Base-by-base conservation (phyloP, 2,888 invertebrate species). In the Microctonus hyperodae region DNA sequence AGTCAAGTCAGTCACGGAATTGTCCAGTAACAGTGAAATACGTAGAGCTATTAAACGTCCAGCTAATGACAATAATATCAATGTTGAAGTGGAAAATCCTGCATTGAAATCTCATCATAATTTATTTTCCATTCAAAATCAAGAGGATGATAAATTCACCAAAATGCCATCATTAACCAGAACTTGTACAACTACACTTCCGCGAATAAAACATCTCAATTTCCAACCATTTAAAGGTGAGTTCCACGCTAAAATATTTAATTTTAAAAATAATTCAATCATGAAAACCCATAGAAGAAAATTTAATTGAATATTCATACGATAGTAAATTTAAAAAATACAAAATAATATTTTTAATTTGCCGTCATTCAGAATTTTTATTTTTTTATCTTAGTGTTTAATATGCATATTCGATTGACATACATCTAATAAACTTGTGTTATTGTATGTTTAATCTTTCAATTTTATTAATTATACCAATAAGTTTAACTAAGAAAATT, bases 161-260 rank as follows among this genome's bases (percentile, higher is more conserved):
- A 71, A 71, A 58, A 80, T 80, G 80, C 78, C 80, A 64, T 75
- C 75, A 65, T 72, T 80, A 59, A 78, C 76, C 61, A 74, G 76
- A 59, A 75, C 74, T 57, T 78, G 72, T 65, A 71, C 79, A 68
- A 76, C n/a, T n/a, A n/a, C 79, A 62, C 72, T 80, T 53, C 79
- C 79, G 28, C 74, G 79, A 37, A 73, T 80, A 65, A 79, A 80
- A 68, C 75, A 75, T 20, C 72, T 78, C 50, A 74, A 74, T 64
- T 75, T 78, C 55, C 70, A 72, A 11, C 69, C 75, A 25, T 70
- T 75, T 64, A 74, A 72, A 70, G 73, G 80, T 80, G 40, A 78
- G 76, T 72, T 48, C 48, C 51, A 11, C 33, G 33, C 5, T 20
- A 37, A 31, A 13, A 20, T 25, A 23, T 48, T 22, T 56, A 16